A percentile compares a stretch with the other conserved stretches of the same genome.
Conservation (phyloP, 2,113 vertebrate species). For the Macroglossus sobrinus region DNA sequence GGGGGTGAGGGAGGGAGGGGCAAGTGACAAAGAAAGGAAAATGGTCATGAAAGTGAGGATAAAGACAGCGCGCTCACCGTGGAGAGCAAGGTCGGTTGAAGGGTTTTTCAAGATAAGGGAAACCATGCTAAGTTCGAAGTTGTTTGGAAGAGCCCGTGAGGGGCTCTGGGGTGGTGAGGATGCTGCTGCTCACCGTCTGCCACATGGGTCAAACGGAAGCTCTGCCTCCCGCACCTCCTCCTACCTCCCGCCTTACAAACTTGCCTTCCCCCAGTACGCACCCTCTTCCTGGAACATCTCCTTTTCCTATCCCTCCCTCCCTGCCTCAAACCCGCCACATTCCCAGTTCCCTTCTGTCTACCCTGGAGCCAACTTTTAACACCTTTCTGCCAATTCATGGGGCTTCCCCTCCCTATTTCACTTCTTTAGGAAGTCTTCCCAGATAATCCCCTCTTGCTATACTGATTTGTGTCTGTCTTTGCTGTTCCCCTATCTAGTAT, state of each 20-base stretch:
- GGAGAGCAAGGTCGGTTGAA: background rate
- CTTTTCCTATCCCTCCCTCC: background rate
- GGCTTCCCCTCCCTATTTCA: background rate
- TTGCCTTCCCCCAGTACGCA: background rate
- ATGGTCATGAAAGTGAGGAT: background rate
- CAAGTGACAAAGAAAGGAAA: background rate
- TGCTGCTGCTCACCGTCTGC: background rate
- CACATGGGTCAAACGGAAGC: background rate
- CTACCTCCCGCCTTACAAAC: accelerated
- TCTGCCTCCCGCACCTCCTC: background rate
- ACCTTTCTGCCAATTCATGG: background rate
- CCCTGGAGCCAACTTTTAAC: background rate
- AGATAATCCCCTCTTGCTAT: background rate
- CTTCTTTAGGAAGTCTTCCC: background rate
- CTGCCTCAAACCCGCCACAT: background rate
- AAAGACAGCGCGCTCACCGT: background rate
- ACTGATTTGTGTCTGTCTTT: background rate
- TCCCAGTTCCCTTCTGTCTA: background rate
- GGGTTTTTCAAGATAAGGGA: background rate
- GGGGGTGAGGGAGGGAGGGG: too few species aligned
- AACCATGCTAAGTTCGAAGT: background rate
- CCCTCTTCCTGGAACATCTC: background rate
- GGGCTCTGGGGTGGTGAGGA: too few species aligned
- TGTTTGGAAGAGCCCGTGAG: background rate
- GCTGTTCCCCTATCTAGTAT: background rate